Evolutionary conservation across 2,797 vertebrate species (phyloP).

Genomic region (Dromococcyx pavoninus): DNA sequence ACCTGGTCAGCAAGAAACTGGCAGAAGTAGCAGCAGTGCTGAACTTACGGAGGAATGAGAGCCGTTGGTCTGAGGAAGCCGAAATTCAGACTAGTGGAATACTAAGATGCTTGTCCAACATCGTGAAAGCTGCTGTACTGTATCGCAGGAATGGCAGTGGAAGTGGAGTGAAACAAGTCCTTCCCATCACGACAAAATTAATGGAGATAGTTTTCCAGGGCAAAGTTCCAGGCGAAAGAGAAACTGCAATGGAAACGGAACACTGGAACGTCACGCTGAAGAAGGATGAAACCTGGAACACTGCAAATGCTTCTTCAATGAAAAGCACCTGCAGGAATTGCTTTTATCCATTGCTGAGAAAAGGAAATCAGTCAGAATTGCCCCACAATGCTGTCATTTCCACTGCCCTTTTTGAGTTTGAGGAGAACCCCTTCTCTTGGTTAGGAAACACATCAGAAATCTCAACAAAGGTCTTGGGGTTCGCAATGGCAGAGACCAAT

Average conservation of each 20-base stretch:
- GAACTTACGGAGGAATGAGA: neutral
- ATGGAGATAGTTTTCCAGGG: constrained; percentile 46
- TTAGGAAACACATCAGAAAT: constrained; percentile 21
- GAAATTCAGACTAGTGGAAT: constrained; percentile 68
- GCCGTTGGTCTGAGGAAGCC: constrained; percentile 39
- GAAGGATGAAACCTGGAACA: constrained; percentile 51
- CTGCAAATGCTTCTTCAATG: neutral
- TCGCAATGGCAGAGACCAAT: constrained; percentile 50
- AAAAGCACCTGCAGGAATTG: constrained; percentile 32
- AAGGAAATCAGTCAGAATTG: neutral
- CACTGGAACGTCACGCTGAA: constrained; percentile 64
- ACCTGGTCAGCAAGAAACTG: constrained; percentile 15
- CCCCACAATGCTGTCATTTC: neutral
- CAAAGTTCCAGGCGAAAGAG: constrained; percentile 69
- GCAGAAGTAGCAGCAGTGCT: constrained; percentile 32
- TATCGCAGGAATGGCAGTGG: neutral
- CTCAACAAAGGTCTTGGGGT: constrained; percentile 44
- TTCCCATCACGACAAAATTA: constrained; percentile 52
- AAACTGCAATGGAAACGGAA: constrained; percentile 52
- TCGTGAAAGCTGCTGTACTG: constrained; percentile 58
- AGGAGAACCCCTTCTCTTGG: constrained; percentile 73
- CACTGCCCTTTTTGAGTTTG: constrained; percentile 68
- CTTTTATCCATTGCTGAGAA: constrained; percentile 33
- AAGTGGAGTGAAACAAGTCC: neutral
- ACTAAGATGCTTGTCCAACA: constrained; percentile 62